phyloP scores from a whole-genome alignment of 2,113 vertebrate species.

The Casuarius casuarius region DNA sequence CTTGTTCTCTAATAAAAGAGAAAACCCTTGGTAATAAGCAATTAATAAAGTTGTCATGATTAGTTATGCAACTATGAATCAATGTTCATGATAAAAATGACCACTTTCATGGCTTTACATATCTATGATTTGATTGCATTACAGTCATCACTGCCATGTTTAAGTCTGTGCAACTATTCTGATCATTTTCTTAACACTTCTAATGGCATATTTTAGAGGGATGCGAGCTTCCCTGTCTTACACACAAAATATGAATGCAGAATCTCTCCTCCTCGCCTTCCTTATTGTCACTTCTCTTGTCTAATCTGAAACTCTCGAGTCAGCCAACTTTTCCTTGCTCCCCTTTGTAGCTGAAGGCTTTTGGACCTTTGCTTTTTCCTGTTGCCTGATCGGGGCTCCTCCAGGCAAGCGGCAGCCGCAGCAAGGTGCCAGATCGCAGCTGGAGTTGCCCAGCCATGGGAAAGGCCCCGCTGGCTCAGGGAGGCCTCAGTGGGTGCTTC shows the following conservation, averaged over 20 bases:
- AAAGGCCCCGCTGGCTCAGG: background rate
- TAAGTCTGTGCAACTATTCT: background rate
- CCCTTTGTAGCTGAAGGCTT: background rate
- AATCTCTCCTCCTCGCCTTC: background rate
- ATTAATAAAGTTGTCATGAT: slow-evolving; percentile 84
- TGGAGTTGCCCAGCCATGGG: background rate
- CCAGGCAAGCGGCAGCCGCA: background rate
- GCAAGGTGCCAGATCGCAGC: fast-evolving
- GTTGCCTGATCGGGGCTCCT: fast-evolving
- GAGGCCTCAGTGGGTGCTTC: fast-evolving
- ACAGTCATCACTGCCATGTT: background rate
- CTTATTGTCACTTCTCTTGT: background rate
- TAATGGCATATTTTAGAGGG: background rate
- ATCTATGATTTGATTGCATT: slow-evolving; percentile 30
- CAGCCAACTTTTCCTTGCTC: background rate
- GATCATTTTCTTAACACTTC: background rate
- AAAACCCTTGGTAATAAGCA: slow-evolving; percentile 81
- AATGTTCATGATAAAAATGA: slow-evolving; percentile 72
- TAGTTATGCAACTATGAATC: slow-evolving; percentile 81
- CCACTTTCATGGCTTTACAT: slow-evolving; percentile 50
- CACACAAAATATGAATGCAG: background rate
- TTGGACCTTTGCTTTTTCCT: background rate
- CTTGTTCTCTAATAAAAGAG: slow-evolving; percentile 84
- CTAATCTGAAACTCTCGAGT: background rate
- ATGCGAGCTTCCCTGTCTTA: background rate